phyloP scores from a whole-genome alignment of 2,888 invertebrate species.

The Antheraea yamamai region DNA sequence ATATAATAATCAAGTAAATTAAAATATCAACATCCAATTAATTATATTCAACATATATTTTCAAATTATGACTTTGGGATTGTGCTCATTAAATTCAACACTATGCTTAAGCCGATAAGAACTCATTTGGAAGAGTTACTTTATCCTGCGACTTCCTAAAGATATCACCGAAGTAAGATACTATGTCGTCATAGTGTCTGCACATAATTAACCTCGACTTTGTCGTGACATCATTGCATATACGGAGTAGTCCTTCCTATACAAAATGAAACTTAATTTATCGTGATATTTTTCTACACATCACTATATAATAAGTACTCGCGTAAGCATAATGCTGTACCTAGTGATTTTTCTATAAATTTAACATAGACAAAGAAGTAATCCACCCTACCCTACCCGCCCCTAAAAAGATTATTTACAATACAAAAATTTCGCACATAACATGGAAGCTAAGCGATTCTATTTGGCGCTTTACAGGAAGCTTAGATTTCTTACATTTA shows the following conservation, averaged over 20 bases:
- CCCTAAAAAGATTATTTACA: not conserved
- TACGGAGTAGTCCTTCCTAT: too few species aligned
- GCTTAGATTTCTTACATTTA: not conserved
- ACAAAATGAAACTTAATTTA: too few species aligned
- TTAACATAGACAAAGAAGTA: not conserved
- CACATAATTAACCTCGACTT: not conserved
- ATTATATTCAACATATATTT: not conserved
- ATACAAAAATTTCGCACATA: not conserved
- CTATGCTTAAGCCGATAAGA: not conserved
- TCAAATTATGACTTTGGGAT: not conserved
- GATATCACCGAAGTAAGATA: not conserved
- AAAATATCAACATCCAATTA: conserved; percentile 8
- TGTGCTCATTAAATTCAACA: not conserved
- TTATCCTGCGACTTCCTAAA: not conserved
- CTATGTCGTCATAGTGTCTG: not conserved
- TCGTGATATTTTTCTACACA: not conserved
- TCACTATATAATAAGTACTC: not conserved
- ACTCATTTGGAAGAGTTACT: not conserved
- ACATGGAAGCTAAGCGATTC: not conserved
- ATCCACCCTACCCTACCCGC: too few species aligned
- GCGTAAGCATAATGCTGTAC: not conserved
- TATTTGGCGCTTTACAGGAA: not conserved
- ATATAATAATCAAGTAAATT: conserved; percentile 7
- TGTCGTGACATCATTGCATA: not conserved
- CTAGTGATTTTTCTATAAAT: not conserved